These are phyloP conservation scores for Melanotaenia maccullochi DNA, from an alignment of 2,797 vertebrate genomes.

Conservation along the genomic window DNA sequence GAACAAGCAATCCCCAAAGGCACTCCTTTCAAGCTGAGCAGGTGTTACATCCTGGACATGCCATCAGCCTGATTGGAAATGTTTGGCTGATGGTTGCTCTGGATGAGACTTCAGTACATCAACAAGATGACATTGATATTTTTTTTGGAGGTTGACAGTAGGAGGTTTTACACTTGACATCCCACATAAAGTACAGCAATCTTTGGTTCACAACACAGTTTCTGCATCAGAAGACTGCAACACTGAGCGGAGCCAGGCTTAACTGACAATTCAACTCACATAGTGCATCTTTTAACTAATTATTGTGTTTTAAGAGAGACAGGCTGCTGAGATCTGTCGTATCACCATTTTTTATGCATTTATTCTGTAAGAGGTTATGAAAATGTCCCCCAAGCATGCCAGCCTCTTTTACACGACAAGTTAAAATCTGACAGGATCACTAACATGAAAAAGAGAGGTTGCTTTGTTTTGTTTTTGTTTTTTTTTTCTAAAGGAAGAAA, in stretches of 20 bases:
- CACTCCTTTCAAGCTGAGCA: conserved; percentile 44
- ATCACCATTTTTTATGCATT: conserved; percentile 9
- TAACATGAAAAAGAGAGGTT: conserved; percentile 21
- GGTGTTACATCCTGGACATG: conserved; percentile 61
- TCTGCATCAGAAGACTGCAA: conserved; percentile 6
- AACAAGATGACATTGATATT: conserved; percentile 12
- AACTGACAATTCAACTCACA: conserved; percentile 18
- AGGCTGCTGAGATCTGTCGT: neutral
- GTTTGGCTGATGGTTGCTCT: conserved; percentile 32
- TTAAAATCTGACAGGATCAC: conserved; percentile 19
- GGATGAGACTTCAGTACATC: conserved; percentile 26
- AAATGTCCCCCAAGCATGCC: conserved; percentile 26
- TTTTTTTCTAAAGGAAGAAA: conserved; percentile 22
- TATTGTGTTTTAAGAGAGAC: conserved; percentile 15
- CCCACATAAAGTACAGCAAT: conserved; percentile 22
- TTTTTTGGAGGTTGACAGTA: conserved; percentile 27
- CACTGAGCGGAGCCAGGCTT: neutral
- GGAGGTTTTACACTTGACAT: conserved; percentile 28
- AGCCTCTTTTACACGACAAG: conserved; percentile 21
- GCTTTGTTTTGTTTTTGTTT: neutral
- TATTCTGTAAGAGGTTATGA: conserved; percentile 10
- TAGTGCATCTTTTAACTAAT: neutral
- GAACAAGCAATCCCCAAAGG: conserved; percentile 32
- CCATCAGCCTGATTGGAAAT: conserved; percentile 41
- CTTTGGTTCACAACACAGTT: neutral